These are phyloP conservation scores for Orchesella cincta DNA, from an alignment of 1,140 invertebrate genomes.

Conservation along the genomic window DNA sequence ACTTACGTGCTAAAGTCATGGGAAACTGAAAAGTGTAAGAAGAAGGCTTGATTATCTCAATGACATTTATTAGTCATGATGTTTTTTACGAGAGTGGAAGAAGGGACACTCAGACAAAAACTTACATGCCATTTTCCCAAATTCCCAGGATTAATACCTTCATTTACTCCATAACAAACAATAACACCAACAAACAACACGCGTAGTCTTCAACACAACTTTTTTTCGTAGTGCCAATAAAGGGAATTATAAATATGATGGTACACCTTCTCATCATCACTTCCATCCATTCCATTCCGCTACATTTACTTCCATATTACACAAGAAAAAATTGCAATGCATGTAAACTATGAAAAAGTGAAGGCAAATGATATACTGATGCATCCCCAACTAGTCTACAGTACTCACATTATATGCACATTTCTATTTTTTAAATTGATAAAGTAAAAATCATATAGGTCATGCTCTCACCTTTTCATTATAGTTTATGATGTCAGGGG, in stretches of 20 bases:
- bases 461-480: neutral
- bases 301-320: neutral
- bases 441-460: constrained; percentile 4
- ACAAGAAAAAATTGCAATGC: neutral
- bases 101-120: neutral
- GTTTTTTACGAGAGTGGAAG: neutral
- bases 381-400: too few species aligned
- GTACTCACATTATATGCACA: too few species aligned
- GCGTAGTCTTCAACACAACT: too few species aligned
- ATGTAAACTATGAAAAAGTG: neutral
- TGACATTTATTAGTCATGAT: too few species aligned
- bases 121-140: neutral
- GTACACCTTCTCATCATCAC: neutral
- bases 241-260: neutral
- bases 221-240: neutral
- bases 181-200: too few species aligned
- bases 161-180: too few species aligned
- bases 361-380: too few species aligned
- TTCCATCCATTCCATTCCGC: neutral
- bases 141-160: too few species aligned
- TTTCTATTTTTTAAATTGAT: neutral
- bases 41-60: neutral
- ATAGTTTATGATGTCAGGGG: neutral
- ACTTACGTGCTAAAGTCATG: too few species aligned
- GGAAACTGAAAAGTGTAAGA: too few species aligned